Evolutionary conservation across 2,797 vertebrate genomes (phyloP).

Genomic region (Myoxocephalus aenaeus): DNA sequence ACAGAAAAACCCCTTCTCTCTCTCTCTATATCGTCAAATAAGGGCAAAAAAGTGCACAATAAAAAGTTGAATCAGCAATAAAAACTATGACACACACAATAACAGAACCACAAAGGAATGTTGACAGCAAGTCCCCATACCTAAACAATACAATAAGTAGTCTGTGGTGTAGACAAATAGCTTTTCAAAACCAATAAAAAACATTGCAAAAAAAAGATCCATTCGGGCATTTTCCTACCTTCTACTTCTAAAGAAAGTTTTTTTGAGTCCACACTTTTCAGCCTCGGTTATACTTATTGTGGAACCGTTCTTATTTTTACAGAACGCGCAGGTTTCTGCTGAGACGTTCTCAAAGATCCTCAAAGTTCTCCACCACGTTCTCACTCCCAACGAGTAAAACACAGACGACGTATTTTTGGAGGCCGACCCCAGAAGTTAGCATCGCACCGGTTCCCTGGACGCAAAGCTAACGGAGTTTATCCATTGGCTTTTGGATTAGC

Average conservation of each 20-base stretch:
- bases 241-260: no score
- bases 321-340: no score
- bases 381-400: no score
- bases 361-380: no score
- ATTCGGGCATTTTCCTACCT: not conserved
- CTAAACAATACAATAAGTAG: not conserved
- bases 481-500: no score
- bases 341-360: no score
- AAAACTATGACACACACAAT: not conserved
- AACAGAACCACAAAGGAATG: not conserved
- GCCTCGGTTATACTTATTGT: not conserved
- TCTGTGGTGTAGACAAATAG: not conserved
- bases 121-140: not conserved
- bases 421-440: no score
- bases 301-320: no score
- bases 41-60: not conserved
- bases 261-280: not conserved
- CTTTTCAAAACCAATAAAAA: not conserved
- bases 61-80: not conserved
- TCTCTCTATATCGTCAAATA: not conserved
- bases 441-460: no score
- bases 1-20: not conserved
- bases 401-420: no score
- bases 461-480: no score
- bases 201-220: not conserved